Conservation (phyloP, 2,797 vertebrate genomes). For the Novumbra hubbsi region DNA sequence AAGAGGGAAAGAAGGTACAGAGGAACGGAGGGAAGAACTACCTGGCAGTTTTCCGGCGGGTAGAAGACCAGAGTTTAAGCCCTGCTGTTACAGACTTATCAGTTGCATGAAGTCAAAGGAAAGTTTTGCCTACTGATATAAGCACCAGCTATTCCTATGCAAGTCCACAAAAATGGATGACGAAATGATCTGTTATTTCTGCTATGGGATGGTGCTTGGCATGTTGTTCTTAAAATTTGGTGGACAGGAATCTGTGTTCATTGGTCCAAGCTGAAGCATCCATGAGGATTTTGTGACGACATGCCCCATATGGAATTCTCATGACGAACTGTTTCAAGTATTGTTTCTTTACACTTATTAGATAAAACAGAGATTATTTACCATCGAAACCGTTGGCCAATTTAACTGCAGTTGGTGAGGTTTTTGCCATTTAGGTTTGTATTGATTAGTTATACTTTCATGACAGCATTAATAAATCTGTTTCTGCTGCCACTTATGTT, state of each 20-base stretch:
- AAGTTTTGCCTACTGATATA: background rate
- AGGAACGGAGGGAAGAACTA: constrained; percentile 87
- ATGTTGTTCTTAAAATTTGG: background rate
- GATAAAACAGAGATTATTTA: background rate
- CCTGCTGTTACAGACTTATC: background rate
- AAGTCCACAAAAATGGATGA: background rate
- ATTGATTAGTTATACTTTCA: background rate
- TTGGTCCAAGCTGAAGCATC: background rate
- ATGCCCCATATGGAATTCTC: background rate
- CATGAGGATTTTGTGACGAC: background rate
- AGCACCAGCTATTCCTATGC: background rate
- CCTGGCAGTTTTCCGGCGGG: constrained; percentile 83
- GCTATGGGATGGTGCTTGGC: background rate
- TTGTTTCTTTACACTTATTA: background rate
- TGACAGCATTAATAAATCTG: background rate
- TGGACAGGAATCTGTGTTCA: background rate
- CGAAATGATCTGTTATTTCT: background rate
- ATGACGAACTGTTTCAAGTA: background rate
- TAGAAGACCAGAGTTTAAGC: constrained; percentile 62
- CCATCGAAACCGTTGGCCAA: background rate
- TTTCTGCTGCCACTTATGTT: constrained; percentile 2
- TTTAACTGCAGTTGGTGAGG: constrained; percentile 2
- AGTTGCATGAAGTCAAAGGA: constrained; percentile 18
- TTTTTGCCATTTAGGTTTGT: background rate
- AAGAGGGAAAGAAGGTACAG: constrained; percentile 92